A percentile compares a stretch with the other conserved stretches of the same genome.
Evolutionary conservation across 1,140 invertebrate species (phyloP).

Genomic region (Drosophila obscura): DNA sequence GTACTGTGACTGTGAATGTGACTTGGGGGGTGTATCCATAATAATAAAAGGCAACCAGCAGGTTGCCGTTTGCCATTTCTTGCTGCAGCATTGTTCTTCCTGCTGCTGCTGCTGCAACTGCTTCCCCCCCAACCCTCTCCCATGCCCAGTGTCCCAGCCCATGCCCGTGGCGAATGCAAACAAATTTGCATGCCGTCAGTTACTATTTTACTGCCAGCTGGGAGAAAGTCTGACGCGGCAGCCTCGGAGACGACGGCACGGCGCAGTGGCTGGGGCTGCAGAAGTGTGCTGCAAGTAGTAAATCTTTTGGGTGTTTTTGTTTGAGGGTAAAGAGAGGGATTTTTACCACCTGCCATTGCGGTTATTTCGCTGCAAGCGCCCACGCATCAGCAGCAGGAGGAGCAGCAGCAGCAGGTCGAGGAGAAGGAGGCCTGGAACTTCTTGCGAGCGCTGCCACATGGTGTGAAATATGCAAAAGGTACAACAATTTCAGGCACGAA

Average conservation of each 20-base stretch:
- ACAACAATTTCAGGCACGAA: constrained; percentile 7
- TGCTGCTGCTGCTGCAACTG: constrained; percentile 21
- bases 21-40: constrained; percentile 44
- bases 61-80: constrained; percentile 65
- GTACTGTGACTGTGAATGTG: no score
- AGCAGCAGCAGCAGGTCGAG: neutral
- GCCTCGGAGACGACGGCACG: constrained; percentile 12
- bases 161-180: constrained; percentile 70
- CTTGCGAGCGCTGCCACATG: constrained; percentile 73
- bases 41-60: constrained; percentile 79
- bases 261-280: constrained; percentile 1
- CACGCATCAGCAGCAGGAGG: constrained; percentile 33
- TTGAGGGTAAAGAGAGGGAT: constrained; percentile 1
- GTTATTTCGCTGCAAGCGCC: constrained; percentile 56
- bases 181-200: constrained; percentile 82
- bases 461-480: constrained; percentile 74
- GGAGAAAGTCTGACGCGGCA: constrained; percentile 38
- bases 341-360: constrained; percentile 50
- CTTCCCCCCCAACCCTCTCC: no score
- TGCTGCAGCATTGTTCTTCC: constrained; percentile 55
- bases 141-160: neutral
- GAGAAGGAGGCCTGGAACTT: constrained; percentile 30
- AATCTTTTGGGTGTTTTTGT: constrained; percentile 65
- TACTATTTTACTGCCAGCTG: constrained; percentile 81
- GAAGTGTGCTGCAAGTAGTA: constrained; percentile 64